Evolutionary conservation across 2,797 vertebrate genomes (phyloP).

Genomic region (Enteromius radiatus): DNA sequence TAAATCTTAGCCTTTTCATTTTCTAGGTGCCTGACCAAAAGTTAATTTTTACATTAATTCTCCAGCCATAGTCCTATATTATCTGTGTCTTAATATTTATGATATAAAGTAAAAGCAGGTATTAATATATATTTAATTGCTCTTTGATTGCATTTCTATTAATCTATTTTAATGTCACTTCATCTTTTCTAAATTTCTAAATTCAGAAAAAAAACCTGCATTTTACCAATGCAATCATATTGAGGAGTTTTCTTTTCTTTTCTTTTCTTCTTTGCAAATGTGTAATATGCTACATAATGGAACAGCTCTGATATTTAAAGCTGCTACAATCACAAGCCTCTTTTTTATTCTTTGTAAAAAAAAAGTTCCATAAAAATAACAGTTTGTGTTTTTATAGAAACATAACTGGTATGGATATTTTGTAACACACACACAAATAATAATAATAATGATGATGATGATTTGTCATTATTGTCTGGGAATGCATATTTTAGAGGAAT

Average conservation of each 20-base stretch:
- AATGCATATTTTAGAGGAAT: slow-evolving; percentile 97
- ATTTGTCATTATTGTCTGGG: slow-evolving; percentile 93
- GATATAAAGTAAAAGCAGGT: slow-evolving; percentile 97
- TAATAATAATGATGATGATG: slow-evolving; percentile 76
- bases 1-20: slow-evolving; percentile 77
- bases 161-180: slow-evolving; percentile 89
- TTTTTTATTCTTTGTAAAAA: slow-evolving; percentile 90
- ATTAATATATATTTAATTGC: slow-evolving; percentile 91
- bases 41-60: slow-evolving; percentile 88
- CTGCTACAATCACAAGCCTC: slow-evolving; percentile 96
- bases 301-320: slow-evolving; percentile 86
- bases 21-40: slow-evolving; percentile 85
- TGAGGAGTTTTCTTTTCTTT: slow-evolving; percentile 83
- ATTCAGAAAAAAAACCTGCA: slow-evolving; percentile 67
- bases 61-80: slow-evolving; percentile 85
- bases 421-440: slow-evolving; percentile 76
- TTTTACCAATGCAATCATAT: slow-evolving; percentile 75
- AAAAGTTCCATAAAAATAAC: slow-evolving; percentile 64
- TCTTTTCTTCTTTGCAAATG: background rate
- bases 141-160: slow-evolving; percentile 83
- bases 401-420: slow-evolving; percentile 90
- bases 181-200: slow-evolving; percentile 90
- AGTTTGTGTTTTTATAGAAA: slow-evolving; percentile 84
- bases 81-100: slow-evolving; percentile 97
- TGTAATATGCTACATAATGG: slow-evolving; percentile 69